phyloP scores from a whole-genome alignment of 2,888 invertebrate species.

The Griposia aprilina region DNA sequence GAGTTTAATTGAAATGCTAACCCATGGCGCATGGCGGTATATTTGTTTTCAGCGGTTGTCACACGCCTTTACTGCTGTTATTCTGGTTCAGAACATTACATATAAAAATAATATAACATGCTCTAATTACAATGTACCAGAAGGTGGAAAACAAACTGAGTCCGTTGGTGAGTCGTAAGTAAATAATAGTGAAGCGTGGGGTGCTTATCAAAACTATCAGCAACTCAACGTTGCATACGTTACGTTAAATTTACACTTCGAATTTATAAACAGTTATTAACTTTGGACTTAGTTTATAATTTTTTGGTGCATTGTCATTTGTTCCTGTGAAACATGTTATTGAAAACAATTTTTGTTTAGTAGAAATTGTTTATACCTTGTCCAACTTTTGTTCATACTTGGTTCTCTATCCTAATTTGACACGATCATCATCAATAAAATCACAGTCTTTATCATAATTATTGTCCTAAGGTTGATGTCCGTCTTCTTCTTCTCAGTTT shows the following conservation, averaged over 20 bases:
- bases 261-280: background rate
- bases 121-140: constrained; percentile 18
- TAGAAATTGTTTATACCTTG: constrained; percentile 4
- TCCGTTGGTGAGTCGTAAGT: constrained; percentile 29
- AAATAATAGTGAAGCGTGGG: constrained; percentile 35
- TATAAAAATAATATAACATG: constrained; percentile 19
- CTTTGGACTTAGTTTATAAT: constrained; percentile 2
- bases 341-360: constrained; percentile 13
- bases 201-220: constrained; percentile 44
- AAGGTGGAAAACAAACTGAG: constrained; percentile 35
- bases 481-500: background rate
- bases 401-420: background rate
- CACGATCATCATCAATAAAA: background rate
- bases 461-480: background rate
- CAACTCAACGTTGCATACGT: constrained; percentile 5
- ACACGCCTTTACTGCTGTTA: constrained; percentile 15
- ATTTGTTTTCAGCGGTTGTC: constrained; percentile 24
- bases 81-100: constrained; percentile 24
- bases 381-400: background rate
- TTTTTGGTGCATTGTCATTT: constrained; percentile 6
- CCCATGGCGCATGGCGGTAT: background rate
- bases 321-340: background rate
- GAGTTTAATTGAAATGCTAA: constrained; percentile 27
- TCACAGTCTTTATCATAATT: constrained; percentile 5
- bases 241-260: background rate